phyloP scores from a whole-genome alignment of 2,797 vertebrate species.

The Gephyroberyx darwinii region DNA sequence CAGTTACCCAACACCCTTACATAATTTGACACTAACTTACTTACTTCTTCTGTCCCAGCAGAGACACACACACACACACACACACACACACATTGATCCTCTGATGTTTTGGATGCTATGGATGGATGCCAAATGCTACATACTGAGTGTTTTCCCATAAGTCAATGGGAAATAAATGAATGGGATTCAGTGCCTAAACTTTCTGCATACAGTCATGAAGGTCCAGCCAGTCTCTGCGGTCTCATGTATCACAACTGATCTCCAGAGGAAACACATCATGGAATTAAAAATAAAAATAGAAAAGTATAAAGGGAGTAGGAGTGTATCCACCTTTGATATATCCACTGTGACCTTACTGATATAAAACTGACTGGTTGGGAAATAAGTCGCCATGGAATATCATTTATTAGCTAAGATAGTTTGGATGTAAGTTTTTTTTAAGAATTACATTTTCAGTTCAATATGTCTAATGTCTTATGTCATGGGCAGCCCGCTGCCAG shows the following conservation, averaged over 20 bases:
- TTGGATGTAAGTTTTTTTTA: too few species aligned
- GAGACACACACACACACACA: slow-evolving; percentile 18
- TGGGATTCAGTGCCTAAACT: slow-evolving; percentile 36
- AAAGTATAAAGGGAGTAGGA: not conserved
- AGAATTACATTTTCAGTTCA: too few species aligned
- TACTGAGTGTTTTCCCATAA: slow-evolving; percentile 63
- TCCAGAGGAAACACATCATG: slow-evolving; percentile 29
- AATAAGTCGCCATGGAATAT: too few species aligned
- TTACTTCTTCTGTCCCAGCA: slow-evolving; percentile 60
- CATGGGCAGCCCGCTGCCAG: not conserved
- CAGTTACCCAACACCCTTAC: slow-evolving; percentile 72
- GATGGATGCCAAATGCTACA: slow-evolving; percentile 54
- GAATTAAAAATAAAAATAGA: slow-evolving; percentile 34
- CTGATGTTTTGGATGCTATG: slow-evolving; percentile 57
- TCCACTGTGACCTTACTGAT: too few species aligned
- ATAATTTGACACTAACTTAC: slow-evolving; percentile 77
- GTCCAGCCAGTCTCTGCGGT: slow-evolving; percentile 47
- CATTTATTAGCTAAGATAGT: not conserved
- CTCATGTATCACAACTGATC: slow-evolving; percentile 39
- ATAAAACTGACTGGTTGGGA: too few species aligned
- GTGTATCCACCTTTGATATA: too few species aligned
- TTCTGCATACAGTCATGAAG: slow-evolving; percentile 46
- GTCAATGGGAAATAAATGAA: slow-evolving; percentile 66
- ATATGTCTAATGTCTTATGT: too few species aligned
- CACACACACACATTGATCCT: slow-evolving; percentile 50